Evolutionary conservation across 2,888 invertebrate genomes (phyloP).

Genomic region (Microdon myrmicae): DNA sequence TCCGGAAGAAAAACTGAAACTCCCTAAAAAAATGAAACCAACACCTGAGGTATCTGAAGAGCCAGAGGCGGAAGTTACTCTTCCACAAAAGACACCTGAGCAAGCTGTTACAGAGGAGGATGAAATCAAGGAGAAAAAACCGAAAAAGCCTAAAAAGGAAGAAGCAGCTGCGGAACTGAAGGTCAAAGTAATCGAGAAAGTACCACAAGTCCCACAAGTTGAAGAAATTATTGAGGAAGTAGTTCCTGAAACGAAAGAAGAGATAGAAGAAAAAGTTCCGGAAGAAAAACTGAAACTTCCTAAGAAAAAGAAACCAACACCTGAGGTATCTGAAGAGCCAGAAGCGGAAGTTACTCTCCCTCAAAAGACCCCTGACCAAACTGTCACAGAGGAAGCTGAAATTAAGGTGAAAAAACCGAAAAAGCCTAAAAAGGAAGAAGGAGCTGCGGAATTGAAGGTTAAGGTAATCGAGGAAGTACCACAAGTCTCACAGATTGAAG

Average conservation of each 20-base stretch:
- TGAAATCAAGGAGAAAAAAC: slow-evolving; percentile 54
- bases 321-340: slow-evolving; percentile 55
- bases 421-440: slow-evolving; percentile 59
- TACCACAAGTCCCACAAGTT: slow-evolving; percentile 24
- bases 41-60: slow-evolving; percentile 54
- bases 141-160: slow-evolving; percentile 59
- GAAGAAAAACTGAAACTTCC: slow-evolving; percentile 55
- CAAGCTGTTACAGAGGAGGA: slow-evolving; percentile 50
- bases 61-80: slow-evolving; percentile 59
- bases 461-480: slow-evolving; percentile 50
- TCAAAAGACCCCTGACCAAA: slow-evolving; percentile 59
- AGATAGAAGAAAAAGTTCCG: slow-evolving; percentile 49
- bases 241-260: slow-evolving; percentile 56
- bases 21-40: slow-evolving; percentile 58
- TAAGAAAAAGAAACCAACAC: slow-evolving; percentile 57
- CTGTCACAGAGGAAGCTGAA: slow-evolving; percentile 45
- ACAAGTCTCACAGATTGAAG: slow-evolving; percentile 33
- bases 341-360: slow-evolving; percentile 59
- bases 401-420: slow-evolving; percentile 55
- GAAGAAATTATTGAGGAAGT: slow-evolving; percentile 53
- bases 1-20: slow-evolving; percentile 54
- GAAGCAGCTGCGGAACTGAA: slow-evolving; percentile 58
- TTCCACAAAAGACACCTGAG: slow-evolving; percentile 59
- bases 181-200: slow-evolving; percentile 53
- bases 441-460: slow-evolving; percentile 57